Base-by-base conservation (phyloP, 2,797 vertebrate genomes). In the Amphiprion clarkii region DNA sequence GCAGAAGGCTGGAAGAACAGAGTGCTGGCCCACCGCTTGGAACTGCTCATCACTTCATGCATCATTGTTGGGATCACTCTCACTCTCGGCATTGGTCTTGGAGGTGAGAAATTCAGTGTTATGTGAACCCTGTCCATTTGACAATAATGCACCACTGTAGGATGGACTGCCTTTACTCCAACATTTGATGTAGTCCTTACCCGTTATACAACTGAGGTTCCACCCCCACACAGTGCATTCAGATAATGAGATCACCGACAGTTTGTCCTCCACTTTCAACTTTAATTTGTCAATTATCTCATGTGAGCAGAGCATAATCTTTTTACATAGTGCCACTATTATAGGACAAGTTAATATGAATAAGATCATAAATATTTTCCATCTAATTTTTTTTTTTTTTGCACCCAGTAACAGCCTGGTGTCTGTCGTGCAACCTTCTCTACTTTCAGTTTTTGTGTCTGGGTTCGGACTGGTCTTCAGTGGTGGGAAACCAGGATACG, bases 31-130 rank as follows among this genome's bases (percentile, higher is more conserved):
- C 88, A 87, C 39, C 88, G 91, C 29, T 19, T 88, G 10, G 89
- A 93, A 71, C 80, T 95, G 48, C 74, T 95, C 0, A 78, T 95
- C 2, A 82, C 72, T 0, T 72, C 68, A 0, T 87, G 84, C 64
- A 16, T 88, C 44, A 0, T 89, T 5, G 3, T 80, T 21, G 58
- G 61, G 16, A 8, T 93, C 48, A n/a, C 5, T 44, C 69, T 96
- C 4, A 33, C 60, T n/a, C 79, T 95, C 8, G 87, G 82, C 55
- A 80, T 96, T 6, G 94, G 94, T 5, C 83, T 95, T 3, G 95
- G 95, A 85, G 95, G 95, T 95, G 60, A 92, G 91, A 52, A 63
- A 57, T 58, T 27, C 40, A 7, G 10, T 12, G 3, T 40, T 59
- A n/a, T 58, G 17, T 42, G 14, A 44, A 17, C 17, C 58, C 29